Conservation (phyloP, 2,797 vertebrate species). For the Clarias pachynema region DNA sequence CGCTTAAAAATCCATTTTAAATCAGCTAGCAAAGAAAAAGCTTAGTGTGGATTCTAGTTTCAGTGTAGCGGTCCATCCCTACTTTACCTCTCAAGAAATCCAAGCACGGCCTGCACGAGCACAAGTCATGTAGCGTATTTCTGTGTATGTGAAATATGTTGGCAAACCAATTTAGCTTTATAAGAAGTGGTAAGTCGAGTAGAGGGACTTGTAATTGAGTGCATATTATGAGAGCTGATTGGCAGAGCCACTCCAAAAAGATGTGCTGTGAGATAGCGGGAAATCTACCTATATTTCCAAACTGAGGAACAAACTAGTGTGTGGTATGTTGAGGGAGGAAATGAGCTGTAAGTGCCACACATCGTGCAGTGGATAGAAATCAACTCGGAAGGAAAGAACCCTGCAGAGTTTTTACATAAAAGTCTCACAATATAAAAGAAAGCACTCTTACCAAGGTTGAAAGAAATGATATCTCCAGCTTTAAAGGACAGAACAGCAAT, state of each 20-base stretch:
- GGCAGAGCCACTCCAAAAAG: not conserved
- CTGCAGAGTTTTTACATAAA: not conserved
- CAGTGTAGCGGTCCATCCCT: not conserved
- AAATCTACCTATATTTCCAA: not conserved
- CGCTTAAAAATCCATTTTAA: not conserved
- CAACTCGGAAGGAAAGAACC: not conserved
- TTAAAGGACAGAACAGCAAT: not conserved
- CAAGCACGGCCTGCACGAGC: not conserved
- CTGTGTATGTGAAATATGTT: not conserved
- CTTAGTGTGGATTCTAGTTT: not conserved
- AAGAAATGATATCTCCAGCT: not conserved
- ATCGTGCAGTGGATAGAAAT: not conserved
- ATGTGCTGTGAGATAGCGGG: not conserved
- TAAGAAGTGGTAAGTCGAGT: not conserved
- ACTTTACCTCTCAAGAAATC: not conserved
- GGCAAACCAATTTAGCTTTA: not conserved
- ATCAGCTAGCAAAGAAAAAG: not conserved
- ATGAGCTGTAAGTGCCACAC: not conserved
- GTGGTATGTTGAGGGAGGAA: not conserved
- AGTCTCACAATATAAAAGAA: not conserved
- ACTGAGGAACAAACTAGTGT: not conserved
- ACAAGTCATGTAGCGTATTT: not conserved
- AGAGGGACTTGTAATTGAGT: not conserved
- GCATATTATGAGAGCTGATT: not conserved
- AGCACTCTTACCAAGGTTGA: not conserved